Evolutionary conservation across 2,888 invertebrate genomes (phyloP).

Genomic region (Criorhina ranunculi): DNA sequence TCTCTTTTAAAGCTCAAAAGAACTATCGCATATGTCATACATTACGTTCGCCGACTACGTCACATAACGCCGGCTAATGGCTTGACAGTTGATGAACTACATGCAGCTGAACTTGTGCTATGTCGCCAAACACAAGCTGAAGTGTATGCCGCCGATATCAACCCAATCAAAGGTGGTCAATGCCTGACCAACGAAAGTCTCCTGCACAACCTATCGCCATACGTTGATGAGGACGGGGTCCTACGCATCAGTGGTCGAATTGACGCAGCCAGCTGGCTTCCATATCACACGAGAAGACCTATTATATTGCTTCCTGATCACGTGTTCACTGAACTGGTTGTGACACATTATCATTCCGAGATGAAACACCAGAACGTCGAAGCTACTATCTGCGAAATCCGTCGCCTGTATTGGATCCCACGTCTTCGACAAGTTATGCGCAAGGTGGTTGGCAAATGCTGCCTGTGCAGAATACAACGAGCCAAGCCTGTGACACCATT

Average conservation of each 20-base stretch:
- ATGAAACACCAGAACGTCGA: conserved; percentile 13
- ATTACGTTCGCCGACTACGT: conserved; percentile 16
- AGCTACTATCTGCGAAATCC: conserved; percentile 10
- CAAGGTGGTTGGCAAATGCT: neutral
- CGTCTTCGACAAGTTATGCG: conserved; percentile 6
- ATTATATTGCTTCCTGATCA: conserved; percentile 61
- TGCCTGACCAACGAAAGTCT: conserved; percentile 2
- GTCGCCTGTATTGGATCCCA: conserved; percentile 29
- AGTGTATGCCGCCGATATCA: conserved; percentile 22
- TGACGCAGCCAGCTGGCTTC: conserved; percentile 57
- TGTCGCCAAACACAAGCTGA: conserved; percentile 11
- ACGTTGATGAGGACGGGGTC: conserved; percentile 9
- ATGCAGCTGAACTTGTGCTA: neutral
- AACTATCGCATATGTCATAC: conserved; percentile 45
- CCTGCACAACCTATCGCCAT: conserved; percentile 41
- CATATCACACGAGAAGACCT: conserved; percentile 21
- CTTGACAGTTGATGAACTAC: conserved; percentile 18
- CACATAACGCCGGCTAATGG: neutral
- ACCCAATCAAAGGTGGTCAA: conserved; percentile 2
- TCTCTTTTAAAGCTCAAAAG: conserved; percentile 29
- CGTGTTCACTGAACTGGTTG: conserved; percentile 44
- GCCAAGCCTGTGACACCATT: no score
- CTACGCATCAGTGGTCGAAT: conserved; percentile 58
- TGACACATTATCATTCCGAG: neutral
- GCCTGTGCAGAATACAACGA: no score